Conservation (phyloP, 2,797 vertebrate genomes). For the Sebastes steindachneri region DNA sequence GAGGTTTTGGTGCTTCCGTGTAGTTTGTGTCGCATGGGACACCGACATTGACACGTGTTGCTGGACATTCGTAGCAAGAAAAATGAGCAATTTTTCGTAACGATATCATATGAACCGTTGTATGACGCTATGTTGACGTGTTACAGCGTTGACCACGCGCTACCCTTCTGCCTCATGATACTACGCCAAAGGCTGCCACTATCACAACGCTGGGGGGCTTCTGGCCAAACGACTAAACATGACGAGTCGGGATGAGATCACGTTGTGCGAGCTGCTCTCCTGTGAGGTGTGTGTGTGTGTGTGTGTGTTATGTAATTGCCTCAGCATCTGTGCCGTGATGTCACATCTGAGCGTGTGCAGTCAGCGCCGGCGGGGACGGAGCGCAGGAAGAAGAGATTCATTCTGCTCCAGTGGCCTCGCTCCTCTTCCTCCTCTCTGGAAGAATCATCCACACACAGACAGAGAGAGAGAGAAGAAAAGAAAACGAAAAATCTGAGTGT, state of each 20-base stretch:
- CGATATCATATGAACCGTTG: too few species aligned
- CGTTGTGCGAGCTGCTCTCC: background rate
- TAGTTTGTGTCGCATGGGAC: too few species aligned
- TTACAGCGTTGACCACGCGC: too few species aligned
- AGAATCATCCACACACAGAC: slow-evolving; percentile 5
- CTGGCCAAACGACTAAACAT: background rate
- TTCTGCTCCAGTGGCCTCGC: slow-evolving; percentile 35
- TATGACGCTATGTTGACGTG: too few species aligned
- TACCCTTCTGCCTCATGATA: too few species aligned
- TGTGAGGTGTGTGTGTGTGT: background rate
- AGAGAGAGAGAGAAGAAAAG: background rate
- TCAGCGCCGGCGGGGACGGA: background rate
- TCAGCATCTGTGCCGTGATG: slow-evolving; percentile 37
- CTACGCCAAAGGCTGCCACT: background rate
- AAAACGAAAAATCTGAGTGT: background rate
- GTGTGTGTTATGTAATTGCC: slow-evolving; percentile 37
- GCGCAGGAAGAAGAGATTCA: slow-evolving; percentile 19
- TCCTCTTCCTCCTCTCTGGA: background rate
- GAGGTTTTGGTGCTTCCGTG: too few species aligned
- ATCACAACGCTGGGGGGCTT: background rate
- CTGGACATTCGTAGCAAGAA: too few species aligned
- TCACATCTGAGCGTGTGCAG: slow-evolving; percentile 44
- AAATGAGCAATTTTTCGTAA: too few species aligned
- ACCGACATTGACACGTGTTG: too few species aligned
- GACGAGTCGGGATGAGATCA: background rate